Evolutionary conservation across 2,113 vertebrate genomes (phyloP), one percentile per base, ranked within the genome.

Genomic region (Bujurquina vittata): DNA sequence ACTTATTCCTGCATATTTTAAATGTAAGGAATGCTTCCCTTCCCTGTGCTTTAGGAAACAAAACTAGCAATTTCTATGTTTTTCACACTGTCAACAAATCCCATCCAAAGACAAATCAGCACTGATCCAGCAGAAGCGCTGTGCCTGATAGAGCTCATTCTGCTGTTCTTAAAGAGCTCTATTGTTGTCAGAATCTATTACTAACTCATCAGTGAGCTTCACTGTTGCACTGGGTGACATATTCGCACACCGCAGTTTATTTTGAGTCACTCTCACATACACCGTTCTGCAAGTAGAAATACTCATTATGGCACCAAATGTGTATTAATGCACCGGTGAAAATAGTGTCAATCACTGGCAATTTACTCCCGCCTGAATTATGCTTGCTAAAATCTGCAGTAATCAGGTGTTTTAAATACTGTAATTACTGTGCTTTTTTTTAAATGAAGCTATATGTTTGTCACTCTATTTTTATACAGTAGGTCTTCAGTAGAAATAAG

Each of bases 131-230:
- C 12, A 31, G 14, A 26, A 31, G 55, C 22, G 23, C 17, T 60
- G 31, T 73, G 31, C 33, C 33, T 60, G 43, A 43, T 29, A 7
- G 12, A 12, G 6, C 49, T 52, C 23, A 1, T 60, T 46, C 72
- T 55, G 62, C 60, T 76, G 52, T 23, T 35, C 4, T 17, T 72
- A 26, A 9, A 20, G n/a, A 67, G 73, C 73, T 57, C 31, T 35
- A 17, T 31, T 62, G 46, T 73, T 80, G 76, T 78, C 76, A 73
- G 58, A 35, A 73, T 60, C 22, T 55, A 63, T 78, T 55, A 37
- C 60, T 26, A 37, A 78, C 76, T 37, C 67, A 67, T 67, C 61
- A 79, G 61, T 56, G 52, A 79, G 60, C 46, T 49, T 63, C 59
- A 9, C n/a, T 62, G 60, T 40, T 79, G 46, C 77, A 40, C 49